Evolutionary conservation across 2,888 invertebrate species (phyloP), one percentile per base, ranked within the genome.

Genomic region (Archips xylosteana): DNA sequence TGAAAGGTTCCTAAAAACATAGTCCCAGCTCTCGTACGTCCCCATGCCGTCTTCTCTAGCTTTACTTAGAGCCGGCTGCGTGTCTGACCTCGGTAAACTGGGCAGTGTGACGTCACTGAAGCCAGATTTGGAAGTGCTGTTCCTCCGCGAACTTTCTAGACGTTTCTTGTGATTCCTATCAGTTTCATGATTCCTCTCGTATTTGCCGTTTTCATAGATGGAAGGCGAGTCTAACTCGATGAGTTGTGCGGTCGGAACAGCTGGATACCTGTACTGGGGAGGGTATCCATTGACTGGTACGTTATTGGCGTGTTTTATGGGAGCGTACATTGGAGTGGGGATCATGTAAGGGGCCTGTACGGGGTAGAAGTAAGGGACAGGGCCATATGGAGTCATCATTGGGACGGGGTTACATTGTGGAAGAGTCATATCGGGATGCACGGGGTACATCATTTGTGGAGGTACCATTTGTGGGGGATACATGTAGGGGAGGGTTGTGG

Each of bases 11-110:
- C 96, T 95, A 83, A 96, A 97, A 0, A 97, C 97, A 83, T 97
- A 97, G 83, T 97, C 97, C 97, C 97, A 98, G 68, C 96, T 96
- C 78, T 97, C 97, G 72, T 96, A 96, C 0, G 96, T 96, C 0
- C 96, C 96, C 83, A 96, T 95, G 0, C 96, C 96, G 76, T 96
- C 96, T 78, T 96, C 96, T 75, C 93, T 94, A 34, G 96, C 96
- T 78, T 95, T 94, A 77, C 94, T 94, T 3, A 95, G 76, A 0
- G 89, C 82, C 1, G 95, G 94, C 59, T 94, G 95, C 0, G 94
- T 94, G 63, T 95, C 95, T 0, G 94, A 94, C 1, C 95, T 83
- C 0, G 94, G 94, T 74, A 95, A 76, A 72, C 93, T 94, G 0
- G 94, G 92, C 13, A 92, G 72, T 0, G 94, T 86, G 1, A 90